phyloP scores from a whole-genome alignment of 2,797 vertebrate species.

The Platalea minor region DNA sequence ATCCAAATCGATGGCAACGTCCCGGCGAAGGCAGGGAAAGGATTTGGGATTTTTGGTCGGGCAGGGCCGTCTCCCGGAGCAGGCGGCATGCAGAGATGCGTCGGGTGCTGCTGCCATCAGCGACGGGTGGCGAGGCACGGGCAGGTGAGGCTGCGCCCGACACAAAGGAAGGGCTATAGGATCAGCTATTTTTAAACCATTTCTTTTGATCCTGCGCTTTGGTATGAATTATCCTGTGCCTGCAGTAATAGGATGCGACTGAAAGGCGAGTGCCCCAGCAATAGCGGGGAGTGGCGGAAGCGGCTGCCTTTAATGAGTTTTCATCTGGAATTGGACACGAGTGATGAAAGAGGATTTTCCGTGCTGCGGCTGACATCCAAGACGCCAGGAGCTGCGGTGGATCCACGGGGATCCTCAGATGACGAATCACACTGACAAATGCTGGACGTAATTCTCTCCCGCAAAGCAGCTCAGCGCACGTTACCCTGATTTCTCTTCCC shows the following conservation, averaged over 20 bases:
- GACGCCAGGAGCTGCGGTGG: neutral
- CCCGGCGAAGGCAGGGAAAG: fast-evolving
- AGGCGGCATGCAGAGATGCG: fast-evolving
- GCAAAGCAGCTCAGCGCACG: neutral
- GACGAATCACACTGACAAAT: neutral
- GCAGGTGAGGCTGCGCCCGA: fast-evolving
- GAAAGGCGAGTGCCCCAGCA: neutral
- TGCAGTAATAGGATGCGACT: neutral
- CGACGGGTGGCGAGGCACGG: fast-evolving
- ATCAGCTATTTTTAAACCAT: neutral
- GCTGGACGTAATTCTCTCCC: neutral
- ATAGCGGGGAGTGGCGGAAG: neutral
- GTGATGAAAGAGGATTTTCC: neutral
- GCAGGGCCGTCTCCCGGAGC: neutral
- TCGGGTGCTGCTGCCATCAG: neutral
- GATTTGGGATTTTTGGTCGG: neutral
- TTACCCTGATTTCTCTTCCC: neutral
- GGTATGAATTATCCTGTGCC: neutral
- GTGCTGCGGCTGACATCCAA: neutral
- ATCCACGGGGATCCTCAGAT: neutral
- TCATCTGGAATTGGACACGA: neutral
- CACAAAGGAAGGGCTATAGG: neutral
- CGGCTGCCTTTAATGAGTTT: slow-evolving; percentile 21
- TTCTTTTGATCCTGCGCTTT: neutral
- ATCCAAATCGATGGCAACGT: neutral